Evolutionary conservation across 1,140 invertebrate genomes (phyloP), one percentile per base, ranked within the genome.

Genomic region (Eueides isabella): DNA sequence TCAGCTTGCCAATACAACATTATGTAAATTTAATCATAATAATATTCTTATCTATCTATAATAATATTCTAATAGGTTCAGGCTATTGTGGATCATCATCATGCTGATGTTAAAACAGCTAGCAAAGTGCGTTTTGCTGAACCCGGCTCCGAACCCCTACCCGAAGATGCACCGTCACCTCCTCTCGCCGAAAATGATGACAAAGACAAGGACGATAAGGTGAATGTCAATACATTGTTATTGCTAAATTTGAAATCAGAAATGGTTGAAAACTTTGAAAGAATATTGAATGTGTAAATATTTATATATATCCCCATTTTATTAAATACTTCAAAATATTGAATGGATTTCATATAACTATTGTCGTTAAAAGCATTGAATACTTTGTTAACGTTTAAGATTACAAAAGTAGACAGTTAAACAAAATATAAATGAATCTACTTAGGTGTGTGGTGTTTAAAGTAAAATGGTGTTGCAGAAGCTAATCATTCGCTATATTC

Each of bases 81-180:
- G 95, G 96, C 97, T 28, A 98, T 98, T 80, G 96, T 98, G 38
- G 98, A 99, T 91, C 97, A 98, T 84, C 97, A 98, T 88, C 97
- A 98, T 89, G 95, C 95, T 63, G 95, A 96, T 80, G 95, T 96
- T 61, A 97, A 97, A 93, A 95, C 96, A 31, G 95, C 96, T 5
- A 97, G 96, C 61, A 98, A 98, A 94, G 97, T 98, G 41, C 95
- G 97, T 67, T 98, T 98, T 94, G 96, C 97, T 82, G 97, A 98
- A 85, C 96, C 96, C 62, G 86, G 87, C 6, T 69, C 81, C 2
- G 88, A 85, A 14, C 71, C 85, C 1, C 75, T 76, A 5, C 84
- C 81, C 9, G 85, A 88, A 61, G 89, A 92, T 12, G 86, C 91
- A 0, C 93, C 91, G 0, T 92, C 92, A 0, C 93, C 93, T 6